Evolutionary conservation across 2,888 invertebrate species (phyloP), one percentile per base, ranked within the genome.

Genomic region (Himalopsyche anomala): DNA sequence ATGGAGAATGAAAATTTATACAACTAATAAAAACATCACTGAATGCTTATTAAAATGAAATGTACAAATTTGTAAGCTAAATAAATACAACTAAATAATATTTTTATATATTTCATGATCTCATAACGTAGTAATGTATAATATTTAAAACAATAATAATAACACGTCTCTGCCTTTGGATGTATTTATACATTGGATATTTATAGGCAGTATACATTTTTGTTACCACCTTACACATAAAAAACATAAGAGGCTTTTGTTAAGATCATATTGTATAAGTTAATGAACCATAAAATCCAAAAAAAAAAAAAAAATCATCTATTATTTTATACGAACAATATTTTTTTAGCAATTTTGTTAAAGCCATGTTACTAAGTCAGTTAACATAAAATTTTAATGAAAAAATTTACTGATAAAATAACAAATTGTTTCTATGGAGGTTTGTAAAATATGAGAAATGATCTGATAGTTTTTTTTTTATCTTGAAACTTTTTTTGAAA

Each of bases 91-190:
- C 42, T 85, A 54, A 85, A 85, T 82, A 85, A 82, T 85, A 85
- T 85, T 85, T 85, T 85, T 85, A 81, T 85, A 85, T 84, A 51
- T 80, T 55, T 85, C 51, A 85, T 85, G 85, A 85, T 85, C 85
- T 85, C 85, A 85, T 79, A 55, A 80, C 36, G 74, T 74, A 74
- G 74, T 51, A 42, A 80, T 28, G 42, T 79, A 56, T 81, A 74
- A 84, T 84, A 45, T 79, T 42, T 79, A 38, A 80, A 80, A 28
- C 42, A 84, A 84, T 84, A 62, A 40, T 81, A 80, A 56, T 84
- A 79, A 40, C 40, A 55, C 80, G 28, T 84, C 80, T 74, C 51
- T 79, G 84, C 84, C 84, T 84, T 84, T 54, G 55, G 42, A 12
- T 19, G 55, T 36, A 81, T 62, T 83, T 69, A 83, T 69, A 69